Conservation (phyloP, 2,113 vertebrate species). For the Gavia stellata region DNA sequence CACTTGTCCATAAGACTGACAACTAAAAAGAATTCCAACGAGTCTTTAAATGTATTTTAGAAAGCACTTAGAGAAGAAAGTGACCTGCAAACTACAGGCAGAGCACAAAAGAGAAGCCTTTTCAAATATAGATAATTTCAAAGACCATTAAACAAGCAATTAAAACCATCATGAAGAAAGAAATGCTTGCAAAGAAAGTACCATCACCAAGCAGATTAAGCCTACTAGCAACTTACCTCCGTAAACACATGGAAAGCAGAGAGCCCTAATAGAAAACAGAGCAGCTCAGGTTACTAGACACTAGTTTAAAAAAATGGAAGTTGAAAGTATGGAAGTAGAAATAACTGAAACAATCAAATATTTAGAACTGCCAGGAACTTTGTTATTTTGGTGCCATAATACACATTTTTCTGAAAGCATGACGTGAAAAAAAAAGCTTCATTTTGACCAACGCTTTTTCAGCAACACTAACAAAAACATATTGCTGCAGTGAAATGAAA, state of each 20-base stretch:
- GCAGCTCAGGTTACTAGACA: neutral
- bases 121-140: neutral
- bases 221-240: neutral
- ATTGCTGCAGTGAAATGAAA: neutral
- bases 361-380: neutral
- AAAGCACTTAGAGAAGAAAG: neutral
- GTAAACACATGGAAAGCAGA: neutral
- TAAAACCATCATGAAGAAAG: neutral
- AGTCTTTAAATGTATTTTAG: neutral
- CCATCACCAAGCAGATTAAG: neutral
- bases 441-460: neutral
- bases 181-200: neutral
- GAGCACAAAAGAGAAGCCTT: neutral
- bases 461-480: neutral
- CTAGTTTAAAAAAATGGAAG: neutral
- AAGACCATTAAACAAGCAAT: neutral
- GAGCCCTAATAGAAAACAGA: neutral
- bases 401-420: neutral
- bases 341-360: neutral
- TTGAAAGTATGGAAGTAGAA: neutral
- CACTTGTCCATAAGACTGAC: neutral
- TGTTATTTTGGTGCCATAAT: neutral
- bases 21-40: neutral
- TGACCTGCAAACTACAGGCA: neutral
- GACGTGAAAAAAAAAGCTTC: neutral